Conservation (phyloP, 2,113 vertebrate genomes). For the Lontra canadensis region DNA sequence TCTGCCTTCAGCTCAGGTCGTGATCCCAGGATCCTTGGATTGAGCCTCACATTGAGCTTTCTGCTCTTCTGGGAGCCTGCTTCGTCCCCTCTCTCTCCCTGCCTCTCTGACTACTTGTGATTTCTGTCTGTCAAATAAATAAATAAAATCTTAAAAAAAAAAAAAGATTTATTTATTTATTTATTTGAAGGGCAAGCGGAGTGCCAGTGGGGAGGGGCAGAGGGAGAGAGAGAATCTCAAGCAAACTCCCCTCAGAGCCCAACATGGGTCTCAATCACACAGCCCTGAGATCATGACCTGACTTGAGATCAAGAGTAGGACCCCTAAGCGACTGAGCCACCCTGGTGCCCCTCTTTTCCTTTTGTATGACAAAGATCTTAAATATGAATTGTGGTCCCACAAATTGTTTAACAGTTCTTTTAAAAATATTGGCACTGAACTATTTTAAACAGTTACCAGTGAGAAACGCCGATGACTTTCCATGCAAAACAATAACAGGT, state of each 20-base stretch:
- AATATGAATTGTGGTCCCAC: background rate
- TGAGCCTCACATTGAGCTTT: no score
- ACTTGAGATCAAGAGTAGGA: background rate
- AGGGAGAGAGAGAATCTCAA: background rate
- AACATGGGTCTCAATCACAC: background rate
- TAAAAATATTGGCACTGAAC: conserved; percentile 15
- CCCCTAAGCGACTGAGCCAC: background rate
- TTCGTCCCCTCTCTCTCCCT: no score
- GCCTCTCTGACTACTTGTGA: no score
- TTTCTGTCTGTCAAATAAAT: no score
- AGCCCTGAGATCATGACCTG: background rate
- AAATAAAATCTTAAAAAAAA: no score
- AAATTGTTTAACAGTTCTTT: background rate
- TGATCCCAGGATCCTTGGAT: no score
- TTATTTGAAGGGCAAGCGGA: background rate
- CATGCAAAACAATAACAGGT: background rate
- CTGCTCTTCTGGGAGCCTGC: no score
- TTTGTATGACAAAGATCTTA: background rate
- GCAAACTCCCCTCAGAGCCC: background rate
- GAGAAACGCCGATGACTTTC: background rate
- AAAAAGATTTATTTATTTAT: background rate
- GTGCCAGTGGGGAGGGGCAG: background rate
- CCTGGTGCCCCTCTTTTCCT: background rate
- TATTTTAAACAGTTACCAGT: background rate
- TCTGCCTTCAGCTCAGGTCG: no score